Percentiles rank a stretch among this genome's conserved stretches.
phyloP scores from a whole-genome alignment of 2,888 invertebrate species.

The Pogonocherus hispidulus region DNA sequence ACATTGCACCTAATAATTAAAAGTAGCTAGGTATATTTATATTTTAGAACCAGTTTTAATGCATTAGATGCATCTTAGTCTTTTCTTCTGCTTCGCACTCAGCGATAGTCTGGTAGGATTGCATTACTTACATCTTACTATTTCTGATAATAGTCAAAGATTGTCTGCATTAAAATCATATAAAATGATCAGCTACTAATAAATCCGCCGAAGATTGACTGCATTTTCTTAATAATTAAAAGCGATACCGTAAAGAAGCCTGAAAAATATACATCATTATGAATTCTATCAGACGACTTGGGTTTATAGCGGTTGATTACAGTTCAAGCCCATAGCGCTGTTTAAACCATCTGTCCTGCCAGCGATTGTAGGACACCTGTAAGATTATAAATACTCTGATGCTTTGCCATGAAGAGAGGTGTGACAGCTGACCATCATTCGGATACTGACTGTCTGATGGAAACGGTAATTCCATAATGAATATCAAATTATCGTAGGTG shows the following conservation, averaged over 20 bases:
- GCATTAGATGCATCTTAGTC: too few species aligned
- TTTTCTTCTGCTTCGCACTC: too few species aligned
- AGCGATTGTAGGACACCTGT: slow-evolving; percentile 48
- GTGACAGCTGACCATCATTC: slow-evolving; percentile 47
- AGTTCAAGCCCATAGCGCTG: slow-evolving; percentile 1
- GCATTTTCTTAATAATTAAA: slow-evolving; percentile 17
- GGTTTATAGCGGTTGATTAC: slow-evolving; percentile 28
- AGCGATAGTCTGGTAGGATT: too few species aligned
- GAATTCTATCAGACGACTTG: slow-evolving; percentile 15
- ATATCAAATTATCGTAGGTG: slow-evolving; percentile 37
- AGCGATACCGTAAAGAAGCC: neutral
- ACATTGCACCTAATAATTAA: too few species aligned
- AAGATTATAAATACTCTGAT: slow-evolving; percentile 45
- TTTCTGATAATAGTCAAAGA: too few species aligned
- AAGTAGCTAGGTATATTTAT: too few species aligned
- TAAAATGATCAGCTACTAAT: neutral
- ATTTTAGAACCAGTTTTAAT: too few species aligned
- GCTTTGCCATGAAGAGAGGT: slow-evolving; percentile 42
- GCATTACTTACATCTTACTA: too few species aligned
- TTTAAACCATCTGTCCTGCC: slow-evolving; percentile 46
- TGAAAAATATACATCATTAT: slow-evolving; percentile 16
- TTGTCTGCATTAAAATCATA: neutral
- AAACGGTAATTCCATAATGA: slow-evolving; percentile 46
- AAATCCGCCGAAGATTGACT: neutral
- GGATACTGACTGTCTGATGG: slow-evolving; percentile 33